phyloP scores from a whole-genome alignment of 2,888 invertebrate species.

The Phalangium opilio region DNA sequence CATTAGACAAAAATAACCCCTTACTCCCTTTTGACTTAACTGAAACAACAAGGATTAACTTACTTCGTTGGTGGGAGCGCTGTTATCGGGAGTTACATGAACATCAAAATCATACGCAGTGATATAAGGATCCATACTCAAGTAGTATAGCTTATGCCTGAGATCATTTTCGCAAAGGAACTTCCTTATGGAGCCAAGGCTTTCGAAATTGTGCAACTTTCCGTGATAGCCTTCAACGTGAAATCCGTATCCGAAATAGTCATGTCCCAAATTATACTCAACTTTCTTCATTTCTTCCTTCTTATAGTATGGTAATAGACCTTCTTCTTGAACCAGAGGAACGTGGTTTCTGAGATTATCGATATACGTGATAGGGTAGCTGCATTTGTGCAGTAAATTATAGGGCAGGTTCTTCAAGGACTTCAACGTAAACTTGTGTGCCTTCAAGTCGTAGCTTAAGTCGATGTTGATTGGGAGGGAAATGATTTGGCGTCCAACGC shows the following conservation, averaged over 20 bases:
- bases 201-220: conserved; percentile 13
- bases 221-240: conserved; percentile 5
- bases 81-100: conserved; percentile 3
- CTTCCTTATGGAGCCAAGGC: conserved; percentile 9
- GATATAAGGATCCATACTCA: conserved; percentile 14
- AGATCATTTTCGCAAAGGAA: conserved; percentile 13
- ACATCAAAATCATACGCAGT: conserved; percentile 13
- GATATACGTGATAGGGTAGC: conserved; percentile 14
- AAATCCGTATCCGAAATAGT: conserved; percentile 14
- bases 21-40: neutral
- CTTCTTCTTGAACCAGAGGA: conserved; percentile 5
- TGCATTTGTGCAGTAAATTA: conserved; percentile 15
- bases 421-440: conserved; percentile 9
- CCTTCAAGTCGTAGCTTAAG: conserved; percentile 9
- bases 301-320: conserved; percentile 6
- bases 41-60: neutral
- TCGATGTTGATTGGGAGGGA: conserved; percentile 16
- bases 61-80: conserved; percentile 12
- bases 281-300: conserved; percentile 7
- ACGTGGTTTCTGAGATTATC: conserved; percentile 9
- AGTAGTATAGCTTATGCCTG: conserved; percentile 13
- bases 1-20: too few relatives aligned
- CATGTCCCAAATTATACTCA: conserved; percentile 6
- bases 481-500: conserved; percentile 6
- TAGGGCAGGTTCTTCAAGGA: conserved; percentile 13